Conservation (phyloP, 2,888 invertebrate genomes). For the Carabus problematicus region DNA sequence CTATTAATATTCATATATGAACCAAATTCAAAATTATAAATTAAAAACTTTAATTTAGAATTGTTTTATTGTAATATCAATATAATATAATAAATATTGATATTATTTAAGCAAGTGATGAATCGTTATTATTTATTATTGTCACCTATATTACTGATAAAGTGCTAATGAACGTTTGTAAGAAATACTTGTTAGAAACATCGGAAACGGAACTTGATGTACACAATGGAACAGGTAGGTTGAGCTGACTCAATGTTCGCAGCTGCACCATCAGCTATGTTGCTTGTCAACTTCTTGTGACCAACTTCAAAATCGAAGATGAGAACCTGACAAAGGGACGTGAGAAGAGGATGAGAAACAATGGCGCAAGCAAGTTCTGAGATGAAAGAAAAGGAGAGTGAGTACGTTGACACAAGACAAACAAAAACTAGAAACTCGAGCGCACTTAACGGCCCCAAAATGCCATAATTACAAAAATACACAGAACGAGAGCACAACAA, state of each 20-base stretch:
- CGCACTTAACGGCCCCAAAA: conserved; percentile 22
- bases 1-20: too few species aligned
- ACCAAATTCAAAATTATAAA: too few species aligned
- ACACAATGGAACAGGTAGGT: background rate
- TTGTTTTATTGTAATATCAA: too few species aligned
- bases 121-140: too few species aligned
- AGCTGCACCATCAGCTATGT: background rate
- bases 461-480: conserved; percentile 32
- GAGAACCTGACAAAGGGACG: background rate
- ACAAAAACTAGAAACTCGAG: conserved; percentile 31
- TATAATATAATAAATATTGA: too few species aligned
- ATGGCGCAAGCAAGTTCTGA: background rate
- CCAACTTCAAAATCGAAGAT: conserved; percentile 9
- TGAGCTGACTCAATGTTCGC: background rate
- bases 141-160: too few species aligned
- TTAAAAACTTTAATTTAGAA: too few species aligned
- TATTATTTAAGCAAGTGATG: too few species aligned
- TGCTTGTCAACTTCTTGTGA: conserved; percentile 21
- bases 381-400: conserved; percentile 8
- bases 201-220: conserved; percentile 27
- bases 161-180: background rate
- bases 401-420: conserved; percentile 21
- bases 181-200: conserved; percentile 37
- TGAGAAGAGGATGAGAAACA: background rate
- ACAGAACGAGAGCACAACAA: conserved; percentile 19